Evolutionary conservation across 2,888 invertebrate genomes (phyloP), one percentile per base, ranked within the genome.

Genomic region (Crepidodera aurea): DNA sequence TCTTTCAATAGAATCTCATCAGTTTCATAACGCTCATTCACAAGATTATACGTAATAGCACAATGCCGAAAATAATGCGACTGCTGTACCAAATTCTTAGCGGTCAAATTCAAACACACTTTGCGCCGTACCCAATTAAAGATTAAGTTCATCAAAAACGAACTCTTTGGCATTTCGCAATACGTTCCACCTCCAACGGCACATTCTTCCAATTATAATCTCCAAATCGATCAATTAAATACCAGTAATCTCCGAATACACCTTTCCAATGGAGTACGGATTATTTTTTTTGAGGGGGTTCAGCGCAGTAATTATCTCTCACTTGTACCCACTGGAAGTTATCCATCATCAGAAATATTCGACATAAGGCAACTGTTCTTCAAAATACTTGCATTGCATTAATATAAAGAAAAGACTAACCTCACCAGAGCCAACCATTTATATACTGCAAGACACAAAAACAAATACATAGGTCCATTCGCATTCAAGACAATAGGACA

Each of bases 151-250:
- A 44, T 44, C 44, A 8, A n/a, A 34, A 13, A n/a, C 13, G 34
- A 34, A 22, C 32, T n/a, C 18, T 37, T 40, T 48, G 1, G 25
- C 13, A 48, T 48, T 48, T 48, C 27, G 48, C 48, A 48, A 48
- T 10, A 29, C 34, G 7, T 16, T 13, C 48, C 48, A 48, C 27
- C 27, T 48, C 29, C 48, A 27, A 13, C 25, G 1, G 1, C n/a
- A 46, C 25, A 48, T 48, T 48, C 48, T 48, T 25, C 12, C 12
- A 48, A 27, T 48, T 48, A 27, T 27, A 37, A 51, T 51, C 51
- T 51, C 16, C 10, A 51, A 51, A 34, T 40, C 54, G 40, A 56
- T 44, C 19, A 32, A 56, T 56, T 56, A 56, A 25, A 44, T 44
- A 6, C 22, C 13, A 22, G 25, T 44, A 44, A 22, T 44, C 39